These are phyloP conservation scores for Acrocyrtus sp. DNA, from an alignment of 2,888 invertebrate genomes.

Conservation along the genomic window DNA sequence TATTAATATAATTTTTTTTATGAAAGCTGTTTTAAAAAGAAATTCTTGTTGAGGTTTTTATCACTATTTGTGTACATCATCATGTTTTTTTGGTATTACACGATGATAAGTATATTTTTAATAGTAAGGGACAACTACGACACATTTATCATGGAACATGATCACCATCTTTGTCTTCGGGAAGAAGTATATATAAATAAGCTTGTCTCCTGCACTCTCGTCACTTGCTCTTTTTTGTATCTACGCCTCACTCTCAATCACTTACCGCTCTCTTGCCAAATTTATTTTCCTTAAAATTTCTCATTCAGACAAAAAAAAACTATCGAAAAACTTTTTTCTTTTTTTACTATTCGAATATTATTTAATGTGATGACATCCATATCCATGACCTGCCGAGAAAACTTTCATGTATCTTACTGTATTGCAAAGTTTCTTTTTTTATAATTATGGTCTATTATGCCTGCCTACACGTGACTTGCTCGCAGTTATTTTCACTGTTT, in stretches of 20 bases:
- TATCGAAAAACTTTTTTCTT: not conserved
- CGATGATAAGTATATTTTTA: too few species aligned
- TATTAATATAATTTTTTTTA: not conserved
- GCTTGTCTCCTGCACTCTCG: not conserved
- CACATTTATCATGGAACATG: not conserved
- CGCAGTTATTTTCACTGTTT: not conserved
- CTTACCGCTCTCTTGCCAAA: too few species aligned
- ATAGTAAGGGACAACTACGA: not conserved
- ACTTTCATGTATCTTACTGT: not conserved
- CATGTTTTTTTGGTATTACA: too few species aligned
- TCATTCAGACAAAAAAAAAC: not conserved
- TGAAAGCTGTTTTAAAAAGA: not conserved
- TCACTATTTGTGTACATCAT: not conserved
- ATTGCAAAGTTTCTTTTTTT: too few species aligned
- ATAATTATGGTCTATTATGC: not conserved
- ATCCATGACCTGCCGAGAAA: too few species aligned
- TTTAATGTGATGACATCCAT: too few species aligned
- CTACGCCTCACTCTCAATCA: not conserved
- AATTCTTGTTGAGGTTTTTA: not conserved
- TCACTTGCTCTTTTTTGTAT: not conserved
- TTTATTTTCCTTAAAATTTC: not conserved
- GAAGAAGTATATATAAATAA: not conserved
- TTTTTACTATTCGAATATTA: not conserved
- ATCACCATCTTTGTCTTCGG: not conserved
- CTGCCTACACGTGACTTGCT: not conserved